Base-by-base conservation (phyloP, 2,797 vertebrate species). In the Monodelphis domestica region DNA sequence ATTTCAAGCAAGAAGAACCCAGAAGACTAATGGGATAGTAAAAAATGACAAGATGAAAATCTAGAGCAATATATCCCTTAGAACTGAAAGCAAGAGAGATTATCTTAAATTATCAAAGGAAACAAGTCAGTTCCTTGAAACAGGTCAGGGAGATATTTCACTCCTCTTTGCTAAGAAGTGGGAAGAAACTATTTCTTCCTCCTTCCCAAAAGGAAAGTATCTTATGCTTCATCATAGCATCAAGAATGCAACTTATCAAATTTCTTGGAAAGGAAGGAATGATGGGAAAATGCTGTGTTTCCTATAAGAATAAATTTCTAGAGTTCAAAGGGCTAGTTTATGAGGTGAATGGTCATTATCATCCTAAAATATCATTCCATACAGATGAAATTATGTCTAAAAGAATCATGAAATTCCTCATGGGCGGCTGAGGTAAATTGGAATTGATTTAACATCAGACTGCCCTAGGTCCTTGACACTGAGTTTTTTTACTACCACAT, bases 1-100 rank as follows among this genome's bases (percentile, higher is more conserved):
- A 93, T 88, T n/a, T 30, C 87, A 91, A 93, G 95, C 94, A 93
- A 95, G 93, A 89, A 91, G 54, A 96, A 91, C 38, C 24, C 21
- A 57, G 92, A 96, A 63, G 53, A 90, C 70, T 87, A 30, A 6
- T 88, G 88, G 93, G n/a, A 78, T 45, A 93, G 94, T 14, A 0
- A 0, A 3, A 51, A 55, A 88, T 50, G 93, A 92, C 91, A 93
- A 87, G 57, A 84, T 93, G 88, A 63, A 93, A 55, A 78, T 55
- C 29, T 14, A 14, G 2, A n/a, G 87, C 52, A 33, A 59, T 91
- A 54, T 30, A 54, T 91, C 56, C 50, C 0, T 53, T 11, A 24
- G 78, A 89, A 89, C 56, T 88, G 5, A 51, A 45, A 59, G 14
- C n/a, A 45, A 51, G n/a, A 54, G 45, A 89, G 45, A 28, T n/a